Evolutionary conservation across 1,140 invertebrate genomes (phyloP).

Genomic region (Pogonomyrmex californicus): DNA sequence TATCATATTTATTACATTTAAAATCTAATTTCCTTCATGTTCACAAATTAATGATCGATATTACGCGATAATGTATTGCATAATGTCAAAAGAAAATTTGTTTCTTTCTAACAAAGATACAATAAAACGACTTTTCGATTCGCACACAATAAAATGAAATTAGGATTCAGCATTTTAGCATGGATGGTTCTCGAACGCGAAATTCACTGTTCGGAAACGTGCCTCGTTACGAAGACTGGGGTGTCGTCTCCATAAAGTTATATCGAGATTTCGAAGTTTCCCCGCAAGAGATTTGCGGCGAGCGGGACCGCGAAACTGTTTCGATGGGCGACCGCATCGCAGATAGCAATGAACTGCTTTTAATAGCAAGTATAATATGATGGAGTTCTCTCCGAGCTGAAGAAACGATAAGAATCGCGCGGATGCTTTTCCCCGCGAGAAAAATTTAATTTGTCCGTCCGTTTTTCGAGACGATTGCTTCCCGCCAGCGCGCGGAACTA

Average conservation of each 20-base stretch:
- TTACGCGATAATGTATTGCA: background rate
- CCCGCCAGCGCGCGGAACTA: conserved; percentile 26
- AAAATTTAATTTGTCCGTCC: conserved; percentile 61
- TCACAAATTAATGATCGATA: background rate
- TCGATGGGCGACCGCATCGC: background rate
- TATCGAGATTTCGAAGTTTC: conserved; percentile 51
- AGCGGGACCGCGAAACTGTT: conserved; percentile 19
- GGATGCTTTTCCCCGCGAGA: conserved; percentile 20
- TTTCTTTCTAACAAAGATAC: conserved; percentile 8
- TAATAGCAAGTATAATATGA: conserved; percentile 23
- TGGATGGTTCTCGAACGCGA: conserved; percentile 17
- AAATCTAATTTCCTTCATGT: background rate
- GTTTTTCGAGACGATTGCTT: conserved; percentile 62
- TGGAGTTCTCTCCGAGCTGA: background rate
- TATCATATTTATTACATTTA: background rate
- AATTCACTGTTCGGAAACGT: conserved; percentile 5
- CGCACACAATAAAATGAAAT: conserved; percentile 45
- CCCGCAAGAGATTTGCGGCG: conserved; percentile 12
- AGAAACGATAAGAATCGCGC: conserved; percentile 17
- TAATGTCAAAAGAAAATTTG: background rate
- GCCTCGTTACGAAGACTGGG: background rate
- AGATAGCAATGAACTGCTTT: conserved; percentile 25
- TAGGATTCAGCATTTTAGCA: conserved; percentile 41
- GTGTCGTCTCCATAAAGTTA: conserved; percentile 43
- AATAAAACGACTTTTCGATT: conserved; percentile 21